Evolutionary conservation across 2,888 invertebrate species (phyloP).

Genomic region (Encarsia formosa): DNA sequence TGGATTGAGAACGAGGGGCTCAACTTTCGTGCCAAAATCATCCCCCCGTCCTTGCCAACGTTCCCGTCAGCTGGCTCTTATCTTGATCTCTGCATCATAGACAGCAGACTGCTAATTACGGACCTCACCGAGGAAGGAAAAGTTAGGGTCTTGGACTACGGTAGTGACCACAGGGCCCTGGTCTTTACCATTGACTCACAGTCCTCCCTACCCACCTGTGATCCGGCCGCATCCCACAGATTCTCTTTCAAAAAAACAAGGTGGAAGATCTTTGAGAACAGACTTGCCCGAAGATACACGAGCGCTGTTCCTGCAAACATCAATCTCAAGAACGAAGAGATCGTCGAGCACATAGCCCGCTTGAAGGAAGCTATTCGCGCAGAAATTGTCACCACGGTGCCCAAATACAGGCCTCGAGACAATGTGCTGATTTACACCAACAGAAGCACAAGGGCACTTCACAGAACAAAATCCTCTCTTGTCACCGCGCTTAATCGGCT

Average conservation of each 20-base stretch:
- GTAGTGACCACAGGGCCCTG: conserved; percentile 5
- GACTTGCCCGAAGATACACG: background rate
- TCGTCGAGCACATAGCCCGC: background rate
- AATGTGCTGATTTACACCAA: background rate
- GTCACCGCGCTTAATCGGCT: background rate
- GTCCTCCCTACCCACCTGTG: too few species aligned
- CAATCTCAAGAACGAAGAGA: conserved; percentile 3
- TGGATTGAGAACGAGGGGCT: background rate
- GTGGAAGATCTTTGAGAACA: background rate
- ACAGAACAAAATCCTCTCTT: background rate
- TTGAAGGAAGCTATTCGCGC: background rate
- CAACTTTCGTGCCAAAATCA: background rate
- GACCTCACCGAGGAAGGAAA: background rate
- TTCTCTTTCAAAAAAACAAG: conserved; percentile 4
- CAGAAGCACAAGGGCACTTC: background rate
- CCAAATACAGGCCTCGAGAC: conserved; percentile 3
- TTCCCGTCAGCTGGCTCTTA: conserved; percentile 1
- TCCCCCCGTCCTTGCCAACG: background rate
- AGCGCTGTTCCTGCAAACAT: background rate
- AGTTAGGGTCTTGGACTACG: background rate
- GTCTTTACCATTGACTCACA: background rate
- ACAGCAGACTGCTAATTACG: background rate
- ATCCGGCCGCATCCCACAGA: background rate
- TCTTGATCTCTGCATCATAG: background rate
- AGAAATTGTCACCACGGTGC: background rate